Percentiles rank a stretch among this genome's conserved stretches.
These are phyloP conservation scores for Limanda limanda DNA, from an alignment of 2,113 vertebrate genomes.

Conservation along the genomic window DNA sequence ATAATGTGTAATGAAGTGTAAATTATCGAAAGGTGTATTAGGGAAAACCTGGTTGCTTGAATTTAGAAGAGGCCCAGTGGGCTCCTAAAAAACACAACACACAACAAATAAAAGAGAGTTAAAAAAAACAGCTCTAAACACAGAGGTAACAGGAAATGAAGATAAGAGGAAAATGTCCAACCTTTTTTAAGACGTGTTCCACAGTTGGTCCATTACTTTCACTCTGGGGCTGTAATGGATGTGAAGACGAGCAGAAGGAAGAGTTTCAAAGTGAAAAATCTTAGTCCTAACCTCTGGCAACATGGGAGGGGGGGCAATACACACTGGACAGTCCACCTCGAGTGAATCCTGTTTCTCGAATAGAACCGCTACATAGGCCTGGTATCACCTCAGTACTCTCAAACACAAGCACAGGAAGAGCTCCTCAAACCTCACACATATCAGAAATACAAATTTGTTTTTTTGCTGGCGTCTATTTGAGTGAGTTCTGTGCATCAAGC, in stretches of 20 bases:
- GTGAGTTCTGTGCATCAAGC: slow-evolving; percentile 42
- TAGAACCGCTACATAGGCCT: slow-evolving; percentile 11
- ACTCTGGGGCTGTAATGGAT: neutral
- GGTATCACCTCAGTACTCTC: slow-evolving; percentile 47
- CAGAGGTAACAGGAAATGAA: neutral
- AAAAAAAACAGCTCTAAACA: neutral
- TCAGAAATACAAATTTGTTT: neutral
- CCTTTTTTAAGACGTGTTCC: slow-evolving; percentile 53
- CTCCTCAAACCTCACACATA: neutral
- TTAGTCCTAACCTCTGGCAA: neutral
- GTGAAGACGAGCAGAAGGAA: slow-evolving; percentile 33
- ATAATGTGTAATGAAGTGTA: slow-evolving; percentile 69
- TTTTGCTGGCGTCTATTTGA: neutral
- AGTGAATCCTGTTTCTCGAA: slow-evolving; percentile 66
- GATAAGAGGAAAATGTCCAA: neutral
- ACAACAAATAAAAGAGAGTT: slow-evolving; percentile 11
- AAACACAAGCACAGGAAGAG: slow-evolving; percentile 33
- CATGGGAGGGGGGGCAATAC: slow-evolving; percentile 13
- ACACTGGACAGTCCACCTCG: slow-evolving; percentile 58
- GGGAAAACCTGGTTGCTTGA: slow-evolving; percentile 36
- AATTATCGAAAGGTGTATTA: slow-evolving; percentile 35
- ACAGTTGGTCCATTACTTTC: neutral
- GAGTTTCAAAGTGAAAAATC: slow-evolving; percentile 1
- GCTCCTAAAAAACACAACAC: slow-evolving; percentile 61
- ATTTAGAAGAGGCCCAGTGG: slow-evolving; percentile 62